Base-by-base conservation (phyloP, 2,888 invertebrate genomes). In the Ariolimax columbianus region DNA sequence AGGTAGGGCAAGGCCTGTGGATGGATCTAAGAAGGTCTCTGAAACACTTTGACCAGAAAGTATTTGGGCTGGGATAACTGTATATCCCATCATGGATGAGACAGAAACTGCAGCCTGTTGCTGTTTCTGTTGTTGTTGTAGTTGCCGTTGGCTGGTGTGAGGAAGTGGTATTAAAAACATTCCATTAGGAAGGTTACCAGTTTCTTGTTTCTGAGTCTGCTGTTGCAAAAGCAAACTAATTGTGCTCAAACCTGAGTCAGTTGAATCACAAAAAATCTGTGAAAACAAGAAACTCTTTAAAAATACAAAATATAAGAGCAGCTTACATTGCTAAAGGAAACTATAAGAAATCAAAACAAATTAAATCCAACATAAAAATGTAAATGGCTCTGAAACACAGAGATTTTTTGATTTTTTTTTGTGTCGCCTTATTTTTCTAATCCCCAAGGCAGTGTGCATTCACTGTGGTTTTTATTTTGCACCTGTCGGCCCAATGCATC, bases 1-100 rank as follows among this genome's bases (percentile, higher is more conserved):
- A 23, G 78, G 66, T 23, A 78, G n/a, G 7, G 78, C 55, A n/a
- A 63, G 59, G n/a, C 59, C 26, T 3, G 78, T 19, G 7, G 78
- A 51, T 17, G 63, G 40, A 40, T 63, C 78, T 30, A 78, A 23
- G 40, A 23, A 33, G 6, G 66, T 40, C n/a, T 63, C 78, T 38
- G 80, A 14, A n/a, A 47, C 30, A 9, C 43, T 70, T 70, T 70
- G 80, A 19, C 30, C 14, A 23, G 80, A 36, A 17, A 81, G 55
- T n/a, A 81, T 33, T 19, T 70, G 51, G 17, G 80, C 63, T 7
- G 80, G 70, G 33, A 81, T 81, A 30, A 70, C 55, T 30, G 70
- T 81, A 43, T 81, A 81, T 26, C 70, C 51, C 68, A 81, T 68
- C 43, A 81, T 36, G 36, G 68, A 38, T 78, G 78, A 66, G n/a